These are phyloP conservation scores for Pinctada fucata DNA, from an alignment of 2,888 invertebrate species.

Conservation along the genomic window DNA sequence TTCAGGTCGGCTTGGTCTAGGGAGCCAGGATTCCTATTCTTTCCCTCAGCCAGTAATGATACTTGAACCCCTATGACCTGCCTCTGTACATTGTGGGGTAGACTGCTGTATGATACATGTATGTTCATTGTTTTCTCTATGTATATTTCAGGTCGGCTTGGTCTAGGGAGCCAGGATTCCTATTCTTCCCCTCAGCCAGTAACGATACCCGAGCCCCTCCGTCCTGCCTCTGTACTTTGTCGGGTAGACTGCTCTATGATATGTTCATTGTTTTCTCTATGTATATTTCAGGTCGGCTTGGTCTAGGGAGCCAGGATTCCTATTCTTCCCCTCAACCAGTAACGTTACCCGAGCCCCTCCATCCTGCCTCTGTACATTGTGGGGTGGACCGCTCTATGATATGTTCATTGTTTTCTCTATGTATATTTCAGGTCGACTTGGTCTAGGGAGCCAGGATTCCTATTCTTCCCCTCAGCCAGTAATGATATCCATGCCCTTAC, in stretches of 20 bases:
- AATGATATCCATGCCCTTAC: slow-evolving; percentile 62
- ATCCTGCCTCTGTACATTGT: slow-evolving; percentile 70
- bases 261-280: slow-evolving; percentile 52
- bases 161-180: slow-evolving; percentile 70
- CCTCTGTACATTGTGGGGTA: slow-evolving; percentile 71
- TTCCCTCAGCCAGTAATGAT: slow-evolving; percentile 69
- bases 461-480: slow-evolving; percentile 70
- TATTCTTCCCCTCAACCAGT: slow-evolving; percentile 70
- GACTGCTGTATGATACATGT: slow-evolving; percentile 75
- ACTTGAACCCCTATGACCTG: slow-evolving; percentile 62
- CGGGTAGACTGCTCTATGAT: slow-evolving; percentile 75
- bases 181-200: slow-evolving; percentile 70
- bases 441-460: slow-evolving; percentile 70
- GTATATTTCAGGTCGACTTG: slow-evolving; percentile 68
- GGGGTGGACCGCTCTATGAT: slow-evolving; percentile 75
- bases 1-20: slow-evolving; percentile 73
- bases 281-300: slow-evolving; percentile 68
- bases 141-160: slow-evolving; percentile 68
- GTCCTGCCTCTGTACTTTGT: slow-evolving; percentile 70
- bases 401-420: slow-evolving; percentile 52
- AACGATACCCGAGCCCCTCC: slow-evolving; percentile 62
- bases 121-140: too few species aligned
- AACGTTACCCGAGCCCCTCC: slow-evolving; percentile 62
- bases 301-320: slow-evolving; percentile 70
- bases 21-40: slow-evolving; percentile 66